A percentile compares a stretch with the other conserved stretches of the same genome.
These are phyloP conservation scores for Drosophila setifemur DNA, from an alignment of 1,140 invertebrate genomes.

Conservation along the genomic window DNA sequence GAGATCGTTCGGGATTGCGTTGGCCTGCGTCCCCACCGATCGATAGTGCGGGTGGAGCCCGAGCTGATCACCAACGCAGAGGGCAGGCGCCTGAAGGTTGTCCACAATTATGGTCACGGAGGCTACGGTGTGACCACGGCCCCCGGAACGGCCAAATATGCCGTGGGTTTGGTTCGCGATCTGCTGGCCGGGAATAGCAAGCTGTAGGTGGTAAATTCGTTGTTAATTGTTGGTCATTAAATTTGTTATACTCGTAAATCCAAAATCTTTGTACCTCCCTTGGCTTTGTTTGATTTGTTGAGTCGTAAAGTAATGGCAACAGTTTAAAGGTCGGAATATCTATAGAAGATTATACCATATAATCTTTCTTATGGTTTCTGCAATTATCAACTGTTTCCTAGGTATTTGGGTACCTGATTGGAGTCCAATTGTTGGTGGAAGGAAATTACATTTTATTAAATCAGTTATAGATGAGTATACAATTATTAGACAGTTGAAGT, in stretches of 20 bases:
- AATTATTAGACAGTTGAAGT: no score
- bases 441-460: no score
- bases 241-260: slow-evolving; percentile 14
- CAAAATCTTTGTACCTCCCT: slow-evolving; percentile 25
- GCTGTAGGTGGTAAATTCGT: slow-evolving; percentile 72
- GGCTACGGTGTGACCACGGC: slow-evolving; percentile 94
- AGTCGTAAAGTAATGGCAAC: slow-evolving; percentile 2
- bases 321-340: not conserved
- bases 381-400: no score
- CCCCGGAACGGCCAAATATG: slow-evolving; percentile 91
- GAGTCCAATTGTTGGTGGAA: no score
- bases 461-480: no score
- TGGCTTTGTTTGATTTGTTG: not conserved
- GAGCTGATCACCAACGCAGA: slow-evolving; percentile 83
- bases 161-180: slow-evolving; percentile 87
- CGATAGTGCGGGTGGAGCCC: slow-evolving; percentile 89
- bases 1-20: slow-evolving; percentile 87
- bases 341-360: not conserved
- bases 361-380: no score
- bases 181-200: slow-evolving; percentile 84
- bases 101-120: slow-evolving; percentile 97
- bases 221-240: slow-evolving; percentile 28
- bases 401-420: no score
- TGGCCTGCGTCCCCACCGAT: slow-evolving; percentile 90
- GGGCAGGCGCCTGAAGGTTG: slow-evolving; percentile 84